Base-by-base conservation (phyloP, 2,888 invertebrate species). In the Neocrepidodera transversa region DNA sequence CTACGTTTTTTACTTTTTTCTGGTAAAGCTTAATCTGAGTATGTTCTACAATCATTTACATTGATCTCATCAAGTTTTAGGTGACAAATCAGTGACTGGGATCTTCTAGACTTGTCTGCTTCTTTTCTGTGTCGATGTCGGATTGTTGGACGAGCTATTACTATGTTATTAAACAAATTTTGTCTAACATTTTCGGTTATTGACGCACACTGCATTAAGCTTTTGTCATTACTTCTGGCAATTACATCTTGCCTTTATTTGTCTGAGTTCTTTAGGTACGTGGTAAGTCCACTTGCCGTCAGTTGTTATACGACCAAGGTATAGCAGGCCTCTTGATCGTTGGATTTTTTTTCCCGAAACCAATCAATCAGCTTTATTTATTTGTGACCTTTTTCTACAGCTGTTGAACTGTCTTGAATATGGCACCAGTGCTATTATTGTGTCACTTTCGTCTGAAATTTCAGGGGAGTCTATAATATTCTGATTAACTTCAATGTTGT, bases 221-320 rank as follows among this genome's bases (percentile, higher is more conserved):
- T n/a, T n/a, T n/a, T n/a, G n/a, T n/a, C n/a, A 35, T 53, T 57
- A 52, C 28, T 11, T 48, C 17, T 57, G 51, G 36, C 60, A 61
- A 16, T 48, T 57, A 36, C 61, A 61, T 28, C 28, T 57, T 38
- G 20, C 40, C 43, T 53, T 58, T 35, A 61, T 61, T n/a, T 32
- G 48, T 45, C 53, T 45, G 42, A 53, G 57, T 28, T 53, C 32
- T 35, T 53, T 53, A 28, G 49, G 57, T 30, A 8, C 49, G 10
- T 58, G 53, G 35, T 61, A 61, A 53, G n/a, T 26, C 61, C 57
- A 61, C 49, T 49, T 61, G 17, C 30, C 53, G 10, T 57, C 35
- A 57, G 40, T 61, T 49, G 53, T 58, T 53, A 43, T 14, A 16
- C 57, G 52, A 36, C 61, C 61, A 40, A 52, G 42, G 51, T 62